Conservation (phyloP, 2,888 invertebrate genomes). For the Dryococelus australis region DNA sequence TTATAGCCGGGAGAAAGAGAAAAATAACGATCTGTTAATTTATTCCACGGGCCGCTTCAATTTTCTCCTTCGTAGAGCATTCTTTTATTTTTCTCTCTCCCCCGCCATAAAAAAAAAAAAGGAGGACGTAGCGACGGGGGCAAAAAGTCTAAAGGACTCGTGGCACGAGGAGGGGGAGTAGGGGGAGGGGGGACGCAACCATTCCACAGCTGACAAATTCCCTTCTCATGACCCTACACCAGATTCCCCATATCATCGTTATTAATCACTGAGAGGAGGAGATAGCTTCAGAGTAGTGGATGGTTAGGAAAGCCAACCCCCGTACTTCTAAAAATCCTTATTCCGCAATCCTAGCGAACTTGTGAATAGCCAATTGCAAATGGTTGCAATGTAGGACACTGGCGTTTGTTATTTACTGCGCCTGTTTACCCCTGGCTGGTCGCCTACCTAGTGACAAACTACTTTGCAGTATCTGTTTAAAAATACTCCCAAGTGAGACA, state of each 20-base stretch:
- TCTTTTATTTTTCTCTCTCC: neutral
- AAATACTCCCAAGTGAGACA: too few species aligned
- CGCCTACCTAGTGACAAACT: too few species aligned
- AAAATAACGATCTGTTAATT: neutral
- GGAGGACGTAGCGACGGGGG: neutral
- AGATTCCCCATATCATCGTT: slow-evolving; percentile 16
- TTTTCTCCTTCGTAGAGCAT: neutral
- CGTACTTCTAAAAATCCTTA: too few species aligned
- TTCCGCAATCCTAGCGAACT: too few species aligned
- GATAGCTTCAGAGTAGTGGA: neutral
- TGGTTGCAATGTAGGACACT: too few species aligned
- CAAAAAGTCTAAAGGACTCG: neutral
- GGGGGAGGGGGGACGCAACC: neutral
- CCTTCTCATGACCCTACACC: neutral
- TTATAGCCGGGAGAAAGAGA: neutral
- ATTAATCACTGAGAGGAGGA: neutral
- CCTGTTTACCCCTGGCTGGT: too few species aligned
- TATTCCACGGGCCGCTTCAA: slow-evolving; percentile 5
- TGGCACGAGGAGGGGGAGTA: neutral
- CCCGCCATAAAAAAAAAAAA: neutral
- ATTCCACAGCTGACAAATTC: neutral
- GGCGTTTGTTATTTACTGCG: too few species aligned
- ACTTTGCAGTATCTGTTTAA: too few species aligned
- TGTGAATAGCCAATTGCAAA: too few species aligned
- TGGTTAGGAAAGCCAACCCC: neutral